A percentile compares a stretch with the other conserved stretches of the same genome.
Conservation (phyloP, 2,113 vertebrate species). For the Mesoclemmys tuberculata region DNA sequence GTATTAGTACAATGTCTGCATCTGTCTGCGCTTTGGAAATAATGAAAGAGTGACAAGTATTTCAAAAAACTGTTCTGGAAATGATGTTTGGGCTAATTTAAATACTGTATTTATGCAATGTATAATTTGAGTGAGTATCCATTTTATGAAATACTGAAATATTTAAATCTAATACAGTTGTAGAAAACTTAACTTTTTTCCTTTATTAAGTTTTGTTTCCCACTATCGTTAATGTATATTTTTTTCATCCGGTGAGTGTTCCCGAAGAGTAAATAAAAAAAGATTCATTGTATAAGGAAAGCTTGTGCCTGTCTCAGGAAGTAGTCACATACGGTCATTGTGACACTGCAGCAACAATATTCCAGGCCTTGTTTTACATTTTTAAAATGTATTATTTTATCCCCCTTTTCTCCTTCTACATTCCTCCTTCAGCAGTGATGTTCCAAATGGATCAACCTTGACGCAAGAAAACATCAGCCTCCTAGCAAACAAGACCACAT, state of each 20-base stretch:
- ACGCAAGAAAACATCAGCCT: constrained; percentile 89
- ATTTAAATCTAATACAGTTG: not conserved
- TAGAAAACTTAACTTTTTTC: not conserved
- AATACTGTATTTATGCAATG: not conserved
- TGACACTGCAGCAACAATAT: not conserved
- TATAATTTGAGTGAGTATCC: not conserved
- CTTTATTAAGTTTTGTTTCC: not conserved
- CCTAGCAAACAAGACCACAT: constrained; percentile 88
- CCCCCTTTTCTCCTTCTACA: not conserved
- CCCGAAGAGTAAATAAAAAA: not conserved
- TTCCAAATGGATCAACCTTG: constrained; percentile 91
- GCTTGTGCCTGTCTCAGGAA: not conserved
- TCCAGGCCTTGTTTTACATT: not conserved
- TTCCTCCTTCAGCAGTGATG: constrained; percentile 80
- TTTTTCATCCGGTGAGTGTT: not conserved
- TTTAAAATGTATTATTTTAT: not conserved
- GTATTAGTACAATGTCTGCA: not conserved
- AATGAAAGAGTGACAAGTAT: not conserved
- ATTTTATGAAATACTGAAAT: not conserved
- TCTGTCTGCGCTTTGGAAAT: not conserved
- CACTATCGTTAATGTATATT: not conserved
- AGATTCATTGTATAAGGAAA: not conserved
- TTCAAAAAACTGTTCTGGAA: not conserved
- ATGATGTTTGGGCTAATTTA: not conserved
- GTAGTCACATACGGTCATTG: not conserved